Percentiles rank a stretch among this genome's conserved stretches.
Evolutionary conservation across 64 coral and sea anemone genomes (phyloP).

Genomic region (Pachyseris speciosa): DNA sequence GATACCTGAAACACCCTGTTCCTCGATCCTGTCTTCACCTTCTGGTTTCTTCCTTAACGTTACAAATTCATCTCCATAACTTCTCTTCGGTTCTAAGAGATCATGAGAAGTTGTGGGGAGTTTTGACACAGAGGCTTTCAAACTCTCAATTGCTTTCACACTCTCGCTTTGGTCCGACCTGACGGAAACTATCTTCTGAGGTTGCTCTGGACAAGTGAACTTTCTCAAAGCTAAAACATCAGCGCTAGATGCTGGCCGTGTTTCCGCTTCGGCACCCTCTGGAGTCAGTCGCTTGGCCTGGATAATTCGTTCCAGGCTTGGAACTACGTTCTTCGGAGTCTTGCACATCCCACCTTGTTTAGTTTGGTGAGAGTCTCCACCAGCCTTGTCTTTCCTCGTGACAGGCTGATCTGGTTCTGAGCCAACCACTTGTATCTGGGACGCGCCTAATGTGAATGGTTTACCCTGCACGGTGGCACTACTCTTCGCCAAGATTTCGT

Average conservation of each 20-base stretch:
- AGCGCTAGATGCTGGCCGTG: background rate
- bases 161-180: background rate
- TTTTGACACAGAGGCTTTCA: background rate
- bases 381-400: background rate
- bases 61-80: background rate
- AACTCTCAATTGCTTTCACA: background rate
- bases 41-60: background rate
- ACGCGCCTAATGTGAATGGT: background rate
- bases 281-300: conserved; percentile 24
- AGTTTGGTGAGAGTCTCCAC: background rate
- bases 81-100: background rate
- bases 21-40: conserved; percentile 7
- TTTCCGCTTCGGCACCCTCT: conserved; percentile 20
- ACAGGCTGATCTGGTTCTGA: background rate
- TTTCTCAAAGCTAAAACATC: background rate
- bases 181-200: background rate
- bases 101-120: background rate
- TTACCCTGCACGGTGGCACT: background rate
- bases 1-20: background rate
- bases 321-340: background rate
- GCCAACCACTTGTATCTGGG: background rate
- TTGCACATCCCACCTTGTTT: background rate
- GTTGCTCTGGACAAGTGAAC: background rate
- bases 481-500: background rate
- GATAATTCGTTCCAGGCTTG: conserved; percentile 11